Evolutionary conservation across 2,888 invertebrate genomes (phyloP).

Genomic region (Orthosia gracilis): DNA sequence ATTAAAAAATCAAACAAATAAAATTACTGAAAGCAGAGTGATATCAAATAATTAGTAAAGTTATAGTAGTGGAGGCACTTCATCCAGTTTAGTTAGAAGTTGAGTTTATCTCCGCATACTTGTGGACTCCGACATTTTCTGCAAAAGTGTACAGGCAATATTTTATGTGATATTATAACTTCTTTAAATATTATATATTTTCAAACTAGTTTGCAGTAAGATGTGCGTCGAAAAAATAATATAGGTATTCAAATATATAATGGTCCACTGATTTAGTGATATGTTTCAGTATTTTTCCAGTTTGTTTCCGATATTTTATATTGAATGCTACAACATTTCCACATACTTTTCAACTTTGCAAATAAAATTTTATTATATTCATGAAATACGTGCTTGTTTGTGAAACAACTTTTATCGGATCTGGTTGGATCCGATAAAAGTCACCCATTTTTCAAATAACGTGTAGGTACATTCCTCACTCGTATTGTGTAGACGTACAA

Average conservation of each 20-base stretch:
- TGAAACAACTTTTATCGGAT: neutral
- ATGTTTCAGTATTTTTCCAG: neutral
- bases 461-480: no score
- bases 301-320: neutral
- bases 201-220: neutral
- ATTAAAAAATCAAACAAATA: neutral
- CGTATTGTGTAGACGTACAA: neutral
- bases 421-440: neutral
- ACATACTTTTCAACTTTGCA: neutral
- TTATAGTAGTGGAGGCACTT: neutral
- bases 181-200: no score
- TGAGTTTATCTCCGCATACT: neutral
- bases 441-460: neutral
- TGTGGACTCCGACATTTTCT: neutral
- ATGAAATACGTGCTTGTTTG: slow-evolving; percentile 13
- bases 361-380: neutral
- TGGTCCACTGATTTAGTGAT: neutral
- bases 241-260: no score
- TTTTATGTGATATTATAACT: slow-evolving; percentile 23
- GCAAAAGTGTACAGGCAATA: slow-evolving; percentile 13
- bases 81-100: slow-evolving; percentile 1
- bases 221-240: neutral
- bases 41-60: neutral
- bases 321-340: neutral
- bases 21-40: neutral